Evolutionary conservation across 2,797 vertebrate genomes (phyloP).

Genomic region (Pseudotriccus pelzelni): DNA sequence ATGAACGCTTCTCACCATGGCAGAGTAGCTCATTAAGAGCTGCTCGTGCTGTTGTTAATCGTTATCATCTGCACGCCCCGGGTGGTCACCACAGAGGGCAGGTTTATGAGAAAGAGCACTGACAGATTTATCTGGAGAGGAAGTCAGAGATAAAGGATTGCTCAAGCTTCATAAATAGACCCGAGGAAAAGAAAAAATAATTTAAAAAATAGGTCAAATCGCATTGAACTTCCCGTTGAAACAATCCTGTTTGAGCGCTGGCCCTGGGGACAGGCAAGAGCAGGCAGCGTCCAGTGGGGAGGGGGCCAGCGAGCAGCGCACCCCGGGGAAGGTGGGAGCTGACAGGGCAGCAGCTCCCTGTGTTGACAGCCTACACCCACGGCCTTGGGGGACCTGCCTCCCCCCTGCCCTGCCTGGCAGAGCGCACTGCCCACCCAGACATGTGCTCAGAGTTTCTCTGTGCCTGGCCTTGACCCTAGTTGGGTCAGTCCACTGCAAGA

Average conservation of each 20-base stretch:
- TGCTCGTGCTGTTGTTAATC: background rate
- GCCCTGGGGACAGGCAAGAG: background rate
- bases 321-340: background rate
- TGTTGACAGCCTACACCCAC: background rate
- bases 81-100: rapidly evolving
- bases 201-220: slow-evolving; percentile 50
- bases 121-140: slow-evolving; percentile 3
- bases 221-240: slow-evolving; percentile 5
- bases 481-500: background rate
- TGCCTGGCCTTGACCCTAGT: background rate
- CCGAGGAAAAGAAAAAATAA: background rate
- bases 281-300: background rate
- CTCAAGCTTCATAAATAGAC: slow-evolving; percentile 51
- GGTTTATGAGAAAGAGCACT: background rate
- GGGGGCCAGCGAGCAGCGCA: background rate
- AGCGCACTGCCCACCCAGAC: rapidly evolving
- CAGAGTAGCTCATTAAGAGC: background rate
- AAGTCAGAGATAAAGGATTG: slow-evolving; percentile 13
- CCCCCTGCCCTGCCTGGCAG: background rate
- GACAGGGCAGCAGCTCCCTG: background rate
- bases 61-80: rapidly evolving
- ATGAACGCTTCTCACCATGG: rapidly evolving
- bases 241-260: background rate
- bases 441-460: background rate
- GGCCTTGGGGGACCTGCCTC: background rate